Base-by-base conservation (phyloP, 2,113 vertebrate genomes). In the Syngnathus scovelli region DNA sequence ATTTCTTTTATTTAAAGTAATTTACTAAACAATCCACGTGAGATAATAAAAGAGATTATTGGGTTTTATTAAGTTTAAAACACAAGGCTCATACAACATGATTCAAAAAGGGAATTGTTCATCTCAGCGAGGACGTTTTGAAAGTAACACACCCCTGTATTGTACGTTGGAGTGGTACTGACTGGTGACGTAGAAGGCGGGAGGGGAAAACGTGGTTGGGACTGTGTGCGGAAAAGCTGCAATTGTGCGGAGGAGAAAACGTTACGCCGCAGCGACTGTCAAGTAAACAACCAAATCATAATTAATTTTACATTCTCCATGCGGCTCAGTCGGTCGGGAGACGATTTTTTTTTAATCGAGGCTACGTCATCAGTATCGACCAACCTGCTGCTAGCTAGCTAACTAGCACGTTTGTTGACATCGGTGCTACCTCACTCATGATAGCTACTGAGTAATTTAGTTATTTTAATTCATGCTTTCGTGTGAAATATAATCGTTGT, bases 121-220 rank as follows among this genome's bases (percentile, higher is more conserved):
- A 21, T 62, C 16, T 44, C 12, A 7, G 19, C 7, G 7, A 15
- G 0, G 0, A 0, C 0, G 51, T 12, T 11, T 15, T 2, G 4
- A 10, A 44, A 52, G 0, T 10, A 0, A 1, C 16, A 1, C 69
- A 21, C 2, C 38, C 3, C 6, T 19, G 5, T 0, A 7, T 10
- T 13, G 18, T n/a, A 6, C 0, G 10, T 1, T 11, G 19, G 10
- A 41, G 64, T 90, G 85, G 88, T 89, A 78, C 68, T 60, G 69
- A 60, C 88, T 7, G 23, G 5, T 44, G 75, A 78, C 80, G 86
- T 82, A 68, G 71, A 79, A 86, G 76, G 86, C 87, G 87, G 87
- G 88, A 89, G 82, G 67, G 77, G 81, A 85, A 83, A 88, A 77
- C 82, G 81, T 88, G 88, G 71, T 23, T 61, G 61, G 9, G 62